Base-by-base conservation (phyloP, 2,888 invertebrate genomes). In the Autographa pulchrina region DNA sequence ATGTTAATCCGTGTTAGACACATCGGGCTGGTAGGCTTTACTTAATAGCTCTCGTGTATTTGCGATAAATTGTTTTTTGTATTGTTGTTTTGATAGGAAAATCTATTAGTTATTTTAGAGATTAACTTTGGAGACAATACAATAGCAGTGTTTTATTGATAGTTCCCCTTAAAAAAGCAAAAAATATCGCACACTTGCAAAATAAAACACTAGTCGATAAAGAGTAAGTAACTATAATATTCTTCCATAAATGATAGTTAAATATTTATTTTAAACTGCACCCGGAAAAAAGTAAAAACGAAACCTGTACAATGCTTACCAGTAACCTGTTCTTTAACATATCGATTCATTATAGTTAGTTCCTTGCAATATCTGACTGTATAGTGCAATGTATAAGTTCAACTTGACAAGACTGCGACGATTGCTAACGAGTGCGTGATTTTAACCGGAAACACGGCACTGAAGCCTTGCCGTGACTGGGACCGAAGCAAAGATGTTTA, bases 1-100 rank as follows among this genome's bases (percentile, higher is more conserved):
- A 88, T 90, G 89, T 88, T 95, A 95, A 96, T 94, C 95, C 93
- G 54, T 93, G 92, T 95, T 95, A 95, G 95, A 95, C 95, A 94
- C 92, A 87, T 92, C 88, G 87, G 87, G 87, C 89, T 90, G 87
- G 89, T 90, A 88, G 92, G 92, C 88, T 90, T 92, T 93, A 92
- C 90, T 92, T 94, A 94, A 94, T 93, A 91, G 92, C 88, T 88
- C 88, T 91, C 79, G 87, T 89, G 87, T 88, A 82, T 87, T 86
- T 84, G 78, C 74, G 80, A 82, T 85, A 78, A 86, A 91, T 90
- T 88, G 90, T 91, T 89, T 91, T 80, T 80, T 82, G 86, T 86
- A 86, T 91, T 90, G 86, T 88, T 88, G 77, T 85, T 84, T 73
- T 77, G 73, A 81, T 83, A 82, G 75, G 80, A 86, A 66, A 73